Base-by-base conservation (phyloP, 2,797 vertebrate genomes). In the Coregonus ussuriensis region DNA sequence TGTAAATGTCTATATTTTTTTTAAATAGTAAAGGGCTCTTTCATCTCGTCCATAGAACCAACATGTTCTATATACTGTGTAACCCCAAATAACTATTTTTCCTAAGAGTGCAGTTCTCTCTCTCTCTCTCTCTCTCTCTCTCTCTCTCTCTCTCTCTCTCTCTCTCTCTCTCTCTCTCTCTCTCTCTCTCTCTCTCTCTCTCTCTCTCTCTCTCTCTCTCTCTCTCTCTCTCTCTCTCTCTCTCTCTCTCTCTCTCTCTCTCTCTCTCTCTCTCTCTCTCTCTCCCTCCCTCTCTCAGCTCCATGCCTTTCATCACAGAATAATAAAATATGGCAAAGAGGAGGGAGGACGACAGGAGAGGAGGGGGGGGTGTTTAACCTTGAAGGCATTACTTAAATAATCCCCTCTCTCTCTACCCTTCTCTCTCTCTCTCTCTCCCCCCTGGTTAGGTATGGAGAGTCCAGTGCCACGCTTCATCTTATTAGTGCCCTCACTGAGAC, bases 381-480 rank as follows among this genome's bases (percentile, higher is more conserved):
- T 94, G 91, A 92, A 92, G 85, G 86, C 83, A 84, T 93, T 83
- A 85, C 83, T 84, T 87, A 79, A 87, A 89, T 75, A 87, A 85
- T 80, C 81, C 81, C 77, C 76, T 83, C 41, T 74, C 33, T 68
- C 62, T 14, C 25, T 33, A 29, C 29, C 41, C 69, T 71, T 73
- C 77, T 2, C 65, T 87, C 83, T 81, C 80, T 86, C 77, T 85
- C 81, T 70, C 76, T 83, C 81, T 79, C 82, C 87, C 79, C 69
- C 75, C 66, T 83, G 82, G 88, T 88, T 91, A 91, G 88, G 87
- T 84, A 91, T 83, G 86, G 83, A 78, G 78, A 91, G 88, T 88
- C 89, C 90, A 81, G 84, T 78, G 67, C 81, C 88, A 88, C 86
- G 91, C 93, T 89, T 91, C 88, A 90, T 91, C 87, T 91, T 92